Base-by-base conservation (phyloP, 2,113 vertebrate genomes). In the Cathartes aura region DNA sequence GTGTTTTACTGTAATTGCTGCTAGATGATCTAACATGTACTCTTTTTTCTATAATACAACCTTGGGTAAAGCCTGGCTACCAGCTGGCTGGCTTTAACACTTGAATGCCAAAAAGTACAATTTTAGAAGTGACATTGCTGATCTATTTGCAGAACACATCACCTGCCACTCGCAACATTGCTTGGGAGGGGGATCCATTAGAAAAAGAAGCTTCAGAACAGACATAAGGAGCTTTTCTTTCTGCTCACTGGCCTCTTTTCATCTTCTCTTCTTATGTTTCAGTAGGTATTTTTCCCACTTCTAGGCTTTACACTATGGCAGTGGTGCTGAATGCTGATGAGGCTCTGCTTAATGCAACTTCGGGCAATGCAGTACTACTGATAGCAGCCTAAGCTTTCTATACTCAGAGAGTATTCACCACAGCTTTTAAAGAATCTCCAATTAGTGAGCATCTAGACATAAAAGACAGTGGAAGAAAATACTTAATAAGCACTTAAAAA, bases 91-190 rank as follows among this genome's bases (percentile, higher is more conserved):
- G 34, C 26, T 93, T 84, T 88, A 96, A 95, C 87, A 95, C 79
- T 82, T 70, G 59, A 85, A 95, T 92, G 60, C 82, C 82, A 86
- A 90, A 96, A 91, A 94, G 78, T 88, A 74, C 67, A 93, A 97
- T 98, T 97, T 96, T 85, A 80, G 30, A 96, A 93, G 75, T 80
- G 86, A 87, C 91, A 97, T 94, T 96, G 82, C 90, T 82, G 80
- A 95, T 97, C 87, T 97, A 91, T 97, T 96, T 97, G 97, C 95
- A 92, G 90, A 97, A 97, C 76, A 86, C 59, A 89, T 97, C 81
- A 70, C 82, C 66, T 93, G 66, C 60, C 52, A 92, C 76, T 93
- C 0, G 6, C 74, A 83, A 87, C 94, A 88, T 40, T 96, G 42
- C 67, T 67, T 86, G 82, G 89, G 90, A 93, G 90, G 78, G 64